These are phyloP conservation scores for Pseudomyrmex gracilis DNA, from an alignment of 1,140 invertebrate genomes.

Conservation along the genomic window DNA sequence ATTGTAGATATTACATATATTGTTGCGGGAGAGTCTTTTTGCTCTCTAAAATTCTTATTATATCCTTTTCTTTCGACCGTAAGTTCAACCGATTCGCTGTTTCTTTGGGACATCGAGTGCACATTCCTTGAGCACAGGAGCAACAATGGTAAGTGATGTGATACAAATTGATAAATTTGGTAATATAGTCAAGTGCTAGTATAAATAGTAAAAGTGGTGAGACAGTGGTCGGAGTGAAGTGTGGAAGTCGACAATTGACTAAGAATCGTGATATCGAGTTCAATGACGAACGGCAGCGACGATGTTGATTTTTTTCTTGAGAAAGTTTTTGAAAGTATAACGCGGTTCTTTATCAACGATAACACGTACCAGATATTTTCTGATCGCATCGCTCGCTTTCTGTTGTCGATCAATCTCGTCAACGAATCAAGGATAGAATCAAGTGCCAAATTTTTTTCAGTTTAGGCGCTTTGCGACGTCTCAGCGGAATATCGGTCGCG, in stretches of 20 bases:
- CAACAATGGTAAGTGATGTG: slow-evolving; percentile 74
- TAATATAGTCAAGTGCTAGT: slow-evolving; percentile 68
- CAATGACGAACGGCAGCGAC: slow-evolving; percentile 61
- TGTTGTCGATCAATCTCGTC: slow-evolving; percentile 66
- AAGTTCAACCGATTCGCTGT: background rate
- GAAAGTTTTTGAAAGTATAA: too few relatives aligned
- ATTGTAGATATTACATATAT: background rate
- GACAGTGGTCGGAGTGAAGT: slow-evolving; percentile 82
- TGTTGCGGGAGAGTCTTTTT: background rate
- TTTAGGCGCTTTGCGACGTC: slow-evolving; percentile 26
- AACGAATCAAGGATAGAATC: slow-evolving; percentile 40
- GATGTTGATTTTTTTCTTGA: background rate
- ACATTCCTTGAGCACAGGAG: slow-evolving; percentile 69
- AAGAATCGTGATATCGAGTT: slow-evolving; percentile 64
- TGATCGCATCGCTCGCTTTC: slow-evolving; percentile 36
- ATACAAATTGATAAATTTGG: slow-evolving; percentile 69
- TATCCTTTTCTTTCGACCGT: background rate
- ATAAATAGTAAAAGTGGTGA: slow-evolving; percentile 71
- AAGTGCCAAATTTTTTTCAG: slow-evolving; percentile 54
- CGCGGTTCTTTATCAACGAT: too few relatives aligned
- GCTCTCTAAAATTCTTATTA: background rate
- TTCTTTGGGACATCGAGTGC: slow-evolving; percentile 80
- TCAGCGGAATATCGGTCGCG: slow-evolving; percentile 34
- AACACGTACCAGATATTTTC: background rate
- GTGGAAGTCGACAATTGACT: slow-evolving; percentile 82